phyloP scores from a whole-genome alignment of 2,888 invertebrate genomes.

The Heliconius charithonia region DNA sequence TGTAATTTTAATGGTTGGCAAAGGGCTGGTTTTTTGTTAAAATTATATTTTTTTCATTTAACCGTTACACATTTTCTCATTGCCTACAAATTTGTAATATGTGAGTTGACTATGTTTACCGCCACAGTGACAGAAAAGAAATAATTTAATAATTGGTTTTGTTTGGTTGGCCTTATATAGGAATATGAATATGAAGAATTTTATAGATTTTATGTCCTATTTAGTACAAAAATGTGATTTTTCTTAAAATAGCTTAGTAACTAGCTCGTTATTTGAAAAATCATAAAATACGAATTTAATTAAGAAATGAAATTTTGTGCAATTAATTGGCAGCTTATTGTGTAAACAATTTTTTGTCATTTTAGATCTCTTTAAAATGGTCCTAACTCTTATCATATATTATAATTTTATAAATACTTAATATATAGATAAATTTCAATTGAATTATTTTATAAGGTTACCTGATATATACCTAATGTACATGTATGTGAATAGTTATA shows the following conservation, averaged over 20 bases:
- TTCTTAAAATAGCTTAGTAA: background rate
- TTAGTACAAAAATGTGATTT: background rate
- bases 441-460: background rate
- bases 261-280: background rate
- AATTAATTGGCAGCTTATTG: background rate
- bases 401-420: background rate
- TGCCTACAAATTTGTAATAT: too few species aligned
- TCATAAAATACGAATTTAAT: background rate
- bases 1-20: too few species aligned
- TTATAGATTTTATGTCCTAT: background rate
- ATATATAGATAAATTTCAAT: background rate
- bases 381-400: background rate
- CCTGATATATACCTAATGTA: background rate
- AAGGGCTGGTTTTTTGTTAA: too few species aligned
- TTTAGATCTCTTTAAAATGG: slow-evolving; percentile 4
- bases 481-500: background rate
- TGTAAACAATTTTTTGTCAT: slow-evolving; percentile 7
- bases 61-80: too few species aligned
- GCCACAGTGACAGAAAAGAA: too few species aligned
- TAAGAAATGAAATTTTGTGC: background rate
- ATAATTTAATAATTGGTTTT: too few species aligned
- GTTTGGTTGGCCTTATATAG: background rate
- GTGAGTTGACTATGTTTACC: too few species aligned
- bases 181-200: background rate
- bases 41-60: too few species aligned